Percentiles rank a stretch among this genome's conserved stretches.
Evolutionary conservation across 2,888 invertebrate genomes (phyloP).

Genomic region (Protula sp.): DNA sequence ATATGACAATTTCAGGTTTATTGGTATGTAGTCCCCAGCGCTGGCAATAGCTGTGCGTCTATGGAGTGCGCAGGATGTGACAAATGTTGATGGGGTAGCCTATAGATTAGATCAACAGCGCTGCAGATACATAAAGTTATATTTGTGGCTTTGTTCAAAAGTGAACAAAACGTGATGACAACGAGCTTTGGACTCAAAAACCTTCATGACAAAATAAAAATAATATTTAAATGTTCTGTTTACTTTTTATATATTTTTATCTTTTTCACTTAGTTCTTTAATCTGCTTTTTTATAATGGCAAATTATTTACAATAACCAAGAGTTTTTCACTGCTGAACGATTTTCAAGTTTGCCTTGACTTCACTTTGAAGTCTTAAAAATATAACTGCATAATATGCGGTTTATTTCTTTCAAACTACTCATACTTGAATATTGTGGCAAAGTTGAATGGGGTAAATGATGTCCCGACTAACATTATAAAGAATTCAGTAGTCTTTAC

Average conservation of each 20-base stretch:
- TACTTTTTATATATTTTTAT: neutral
- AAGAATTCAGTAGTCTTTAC: too few relatives aligned
- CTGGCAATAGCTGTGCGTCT: constrained; percentile 78
- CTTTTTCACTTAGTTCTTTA: neutral
- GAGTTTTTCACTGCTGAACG: too few relatives aligned
- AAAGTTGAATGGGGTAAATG: constrained; percentile 40
- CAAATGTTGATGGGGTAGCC: constrained; percentile 56
- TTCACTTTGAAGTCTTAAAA: neutral
- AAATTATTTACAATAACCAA: too few relatives aligned
- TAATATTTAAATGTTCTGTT: neutral
- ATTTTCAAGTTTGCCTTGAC: neutral
- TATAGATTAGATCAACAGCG: constrained; percentile 66
- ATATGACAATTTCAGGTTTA: too few relatives aligned
- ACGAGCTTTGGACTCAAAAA: too few relatives aligned
- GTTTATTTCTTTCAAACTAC: constrained; percentile 46
- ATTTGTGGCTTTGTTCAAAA: neutral
- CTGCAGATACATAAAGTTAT: constrained; percentile 63
- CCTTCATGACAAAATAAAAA: too few relatives aligned
- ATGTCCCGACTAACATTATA: too few relatives aligned
- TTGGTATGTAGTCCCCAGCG: constrained; percentile 70
- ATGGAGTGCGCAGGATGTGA: constrained; percentile 59
- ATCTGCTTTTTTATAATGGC: too few relatives aligned
- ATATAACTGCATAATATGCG: constrained; percentile 28
- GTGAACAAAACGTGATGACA: too few relatives aligned
- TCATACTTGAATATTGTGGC: constrained; percentile 48